phyloP scores from a whole-genome alignment of 2,113 vertebrate species.

The Stercorarius parasiticus region DNA sequence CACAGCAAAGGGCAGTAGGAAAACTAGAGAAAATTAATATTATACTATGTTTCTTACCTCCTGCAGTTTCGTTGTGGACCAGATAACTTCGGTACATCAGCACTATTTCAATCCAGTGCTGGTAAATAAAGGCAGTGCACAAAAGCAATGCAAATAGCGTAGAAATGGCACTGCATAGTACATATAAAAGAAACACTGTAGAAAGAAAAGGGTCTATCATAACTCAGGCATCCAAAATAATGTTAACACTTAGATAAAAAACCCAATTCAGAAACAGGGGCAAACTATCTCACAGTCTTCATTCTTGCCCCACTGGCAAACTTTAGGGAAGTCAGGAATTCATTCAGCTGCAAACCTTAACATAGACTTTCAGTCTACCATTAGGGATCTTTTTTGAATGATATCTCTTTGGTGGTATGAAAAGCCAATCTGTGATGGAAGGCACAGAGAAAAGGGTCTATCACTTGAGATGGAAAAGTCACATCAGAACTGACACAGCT shows the following conservation, averaged over 20 bases:
- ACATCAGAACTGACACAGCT: not conserved
- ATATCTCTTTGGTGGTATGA: not conserved
- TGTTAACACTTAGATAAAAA: not conserved
- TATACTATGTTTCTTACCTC: constrained; percentile 72
- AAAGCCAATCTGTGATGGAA: not conserved
- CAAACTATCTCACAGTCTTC: not conserved
- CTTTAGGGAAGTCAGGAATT: not conserved
- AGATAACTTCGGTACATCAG: constrained; percentile 78
- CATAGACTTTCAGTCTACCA: not conserved
- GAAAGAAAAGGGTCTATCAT: not conserved
- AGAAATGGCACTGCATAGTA: constrained; percentile 54
- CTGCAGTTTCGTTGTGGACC: constrained; percentile 46
- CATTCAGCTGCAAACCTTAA: not conserved
- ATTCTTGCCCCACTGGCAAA: not conserved
- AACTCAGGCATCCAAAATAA: not conserved
- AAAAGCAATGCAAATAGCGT: constrained; percentile 53
- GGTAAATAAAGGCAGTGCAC: constrained; percentile 59
- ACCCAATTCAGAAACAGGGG: not conserved
- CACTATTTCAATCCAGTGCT: constrained; percentile 82
- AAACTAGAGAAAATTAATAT: not conserved
- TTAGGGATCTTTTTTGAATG: not conserved
- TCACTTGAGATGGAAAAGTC: not conserved
- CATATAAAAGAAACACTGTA: constrained; percentile 50
- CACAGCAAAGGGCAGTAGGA: not conserved
- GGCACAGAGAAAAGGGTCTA: not conserved